phyloP scores from a whole-genome alignment of 2,888 invertebrate genomes.

The Drosophila incognita region DNA sequence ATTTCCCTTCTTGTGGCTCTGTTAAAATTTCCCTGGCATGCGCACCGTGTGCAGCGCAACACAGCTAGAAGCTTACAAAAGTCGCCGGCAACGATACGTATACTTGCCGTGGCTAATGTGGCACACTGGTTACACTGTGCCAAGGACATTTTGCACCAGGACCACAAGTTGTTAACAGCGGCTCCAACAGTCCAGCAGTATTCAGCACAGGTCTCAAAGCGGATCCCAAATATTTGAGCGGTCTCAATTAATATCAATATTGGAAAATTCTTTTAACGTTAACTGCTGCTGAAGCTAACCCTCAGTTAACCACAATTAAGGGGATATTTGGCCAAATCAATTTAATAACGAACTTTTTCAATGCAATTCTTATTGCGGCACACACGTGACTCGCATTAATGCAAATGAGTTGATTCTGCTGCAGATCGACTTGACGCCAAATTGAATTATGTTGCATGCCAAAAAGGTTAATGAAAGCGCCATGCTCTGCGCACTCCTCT shows the following conservation, averaged over 20 bases:
- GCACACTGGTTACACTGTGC: constrained; percentile 27
- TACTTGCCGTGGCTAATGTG: constrained; percentile 40
- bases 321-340: constrained; percentile 51
- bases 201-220: constrained; percentile 5
- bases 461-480: constrained; percentile 75
- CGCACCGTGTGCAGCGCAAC: constrained; percentile 55
- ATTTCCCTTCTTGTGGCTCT: constrained; percentile 62
- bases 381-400: constrained; percentile 71
- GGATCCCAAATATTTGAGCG: constrained; percentile 7
- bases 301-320: constrained; percentile 48
- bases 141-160: constrained; percentile 7
- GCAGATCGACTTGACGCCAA: constrained; percentile 54
- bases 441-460: constrained; percentile 77
- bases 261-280: constrained; percentile 1
- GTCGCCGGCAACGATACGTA: constrained; percentile 48
- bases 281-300: not conserved
- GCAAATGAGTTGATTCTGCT: constrained; percentile 57
- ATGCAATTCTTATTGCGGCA: constrained; percentile 25
- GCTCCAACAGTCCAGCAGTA: not conserved
- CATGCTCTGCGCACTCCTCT: constrained; percentile 12
- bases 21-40: constrained; percentile 78
- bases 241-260: not conserved
- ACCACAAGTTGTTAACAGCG: constrained; percentile 37
- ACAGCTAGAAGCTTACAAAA: constrained; percentile 18
- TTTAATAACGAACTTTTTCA: constrained; percentile 62